phyloP scores from a whole-genome alignment of 1,140 invertebrate species.

The Drosophila triauraria region DNA sequence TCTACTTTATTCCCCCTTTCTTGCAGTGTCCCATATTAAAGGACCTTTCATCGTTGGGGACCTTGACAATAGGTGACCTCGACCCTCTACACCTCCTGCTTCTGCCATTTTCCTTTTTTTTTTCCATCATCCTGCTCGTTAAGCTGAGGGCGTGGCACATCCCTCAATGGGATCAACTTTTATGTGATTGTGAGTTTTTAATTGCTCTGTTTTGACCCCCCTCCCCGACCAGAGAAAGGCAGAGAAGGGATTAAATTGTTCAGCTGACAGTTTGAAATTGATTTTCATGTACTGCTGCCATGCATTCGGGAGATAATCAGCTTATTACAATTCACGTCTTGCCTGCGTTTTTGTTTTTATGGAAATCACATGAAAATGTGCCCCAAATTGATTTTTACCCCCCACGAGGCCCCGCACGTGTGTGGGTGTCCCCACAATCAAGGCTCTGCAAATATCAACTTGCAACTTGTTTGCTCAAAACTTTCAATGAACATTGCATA shows the following conservation, averaged over 20 bases:
- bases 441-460: conserved; percentile 73
- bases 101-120: background rate
- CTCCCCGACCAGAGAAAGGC: background rate
- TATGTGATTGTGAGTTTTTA: conserved; percentile 54
- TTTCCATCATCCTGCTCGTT: conserved; percentile 6
- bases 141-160: conserved; percentile 19
- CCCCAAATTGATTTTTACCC: conserved; percentile 55
- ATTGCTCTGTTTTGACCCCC: conserved; percentile 26
- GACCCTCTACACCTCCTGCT: conserved; percentile 1
- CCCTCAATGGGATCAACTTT: conserved; percentile 35
- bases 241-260: conserved; percentile 13
- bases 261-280: conserved; percentile 30
- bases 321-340: conserved; percentile 39
- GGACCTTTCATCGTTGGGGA: background rate
- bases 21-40: conserved; percentile 12
- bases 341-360: background rate
- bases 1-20: background rate
- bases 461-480: conserved; percentile 67
- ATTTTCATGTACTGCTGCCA: conserved; percentile 25
- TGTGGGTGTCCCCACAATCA: conserved; percentile 43
- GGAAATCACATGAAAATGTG: conserved; percentile 38
- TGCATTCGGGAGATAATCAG: conserved; percentile 36
- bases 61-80: conserved; percentile 28
- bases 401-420: background rate
- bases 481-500: conserved; percentile 63